Base-by-base conservation (phyloP, 2,888 invertebrate species). In the Cataglyphis rosenhaueri region DNA sequence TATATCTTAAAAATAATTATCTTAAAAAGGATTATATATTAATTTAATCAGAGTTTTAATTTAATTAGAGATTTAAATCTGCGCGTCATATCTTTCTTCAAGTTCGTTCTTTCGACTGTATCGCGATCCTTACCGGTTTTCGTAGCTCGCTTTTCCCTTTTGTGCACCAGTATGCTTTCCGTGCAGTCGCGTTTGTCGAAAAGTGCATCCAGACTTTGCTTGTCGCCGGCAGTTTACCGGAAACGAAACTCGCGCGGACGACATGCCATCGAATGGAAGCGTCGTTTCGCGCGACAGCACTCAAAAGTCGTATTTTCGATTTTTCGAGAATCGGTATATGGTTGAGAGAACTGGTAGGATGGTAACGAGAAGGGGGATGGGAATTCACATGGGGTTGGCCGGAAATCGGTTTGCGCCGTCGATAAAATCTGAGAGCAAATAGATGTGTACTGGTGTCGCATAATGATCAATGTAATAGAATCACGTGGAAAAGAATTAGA, bases 191-290 rank as follows among this genome's bases (percentile, higher is more conserved):
- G 61, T 78, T 68, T 57, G 66, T 64, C 71, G 86, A 82, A 78
- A 85, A 85, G 85, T 85, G 82, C 88, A 84, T 82, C 75, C 66
- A 25, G 74, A 57, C 82, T 44, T 84, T 85, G 76, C 85, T 88
- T 82, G 85, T 81, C 83, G 79, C 71, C 68, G 82, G 68, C 88
- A 70, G 82, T 88, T 79, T 86, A 82, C 81, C 74, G 85, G 73
- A 83, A 70, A 78, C 81, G 86, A 88, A 83, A 88, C 82, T 84
- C 85, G 38, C 70, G 61, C 81, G 75, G 71, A 82, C 85, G 74
- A 83, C 82, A 65, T 85, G 59, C 85, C 52, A 38, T 18, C 65
- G 85, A 75, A 76, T 73, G 64, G 86, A 52, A 81, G 85, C 74
- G 85, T 84, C 86, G 65, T 85, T 84, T 86, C 81, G 41, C 81